Conservation (phyloP, 2,797 vertebrate genomes). For the Pseudopleuronectes americanus region DNA sequence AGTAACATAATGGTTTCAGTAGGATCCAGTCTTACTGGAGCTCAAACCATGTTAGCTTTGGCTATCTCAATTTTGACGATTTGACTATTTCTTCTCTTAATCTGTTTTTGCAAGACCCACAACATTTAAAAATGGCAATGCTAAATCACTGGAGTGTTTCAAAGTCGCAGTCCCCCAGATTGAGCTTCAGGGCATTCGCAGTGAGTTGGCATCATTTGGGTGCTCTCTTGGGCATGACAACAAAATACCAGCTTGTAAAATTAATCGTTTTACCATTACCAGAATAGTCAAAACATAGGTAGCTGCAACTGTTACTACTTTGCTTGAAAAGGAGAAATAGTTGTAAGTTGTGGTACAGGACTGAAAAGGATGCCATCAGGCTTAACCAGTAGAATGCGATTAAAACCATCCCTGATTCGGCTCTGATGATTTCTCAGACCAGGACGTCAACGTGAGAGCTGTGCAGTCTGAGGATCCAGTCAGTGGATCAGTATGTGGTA, state of each 20-base stretch:
- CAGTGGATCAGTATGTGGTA: constrained; percentile 8
- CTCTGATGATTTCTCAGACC: background rate
- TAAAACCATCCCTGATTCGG: no score
- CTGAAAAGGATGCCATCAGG: background rate
- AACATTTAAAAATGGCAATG: background rate
- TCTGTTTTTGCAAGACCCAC: background rate
- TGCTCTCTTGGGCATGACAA: background rate
- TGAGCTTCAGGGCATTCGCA: background rate
- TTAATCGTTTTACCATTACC: background rate
- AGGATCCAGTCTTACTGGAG: background rate
- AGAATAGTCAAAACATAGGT: background rate
- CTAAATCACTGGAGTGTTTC: background rate
- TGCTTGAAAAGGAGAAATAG: background rate
- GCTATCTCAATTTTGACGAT: background rate
- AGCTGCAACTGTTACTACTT: background rate
- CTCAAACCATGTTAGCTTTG: background rate
- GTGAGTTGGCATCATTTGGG: background rate
- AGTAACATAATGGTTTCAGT: background rate
- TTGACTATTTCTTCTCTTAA: background rate
- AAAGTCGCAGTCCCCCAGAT: no score
- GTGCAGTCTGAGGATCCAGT: constrained; percentile 2
- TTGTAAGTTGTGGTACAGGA: no score
- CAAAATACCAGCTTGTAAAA: background rate
- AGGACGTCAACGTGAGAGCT: background rate
- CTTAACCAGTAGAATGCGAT: background rate